A percentile compares a stretch with the other conserved stretches of the same genome.
phyloP scores from a whole-genome alignment of 1,140 invertebrate genomes.

The Drosophila persimilis region DNA sequence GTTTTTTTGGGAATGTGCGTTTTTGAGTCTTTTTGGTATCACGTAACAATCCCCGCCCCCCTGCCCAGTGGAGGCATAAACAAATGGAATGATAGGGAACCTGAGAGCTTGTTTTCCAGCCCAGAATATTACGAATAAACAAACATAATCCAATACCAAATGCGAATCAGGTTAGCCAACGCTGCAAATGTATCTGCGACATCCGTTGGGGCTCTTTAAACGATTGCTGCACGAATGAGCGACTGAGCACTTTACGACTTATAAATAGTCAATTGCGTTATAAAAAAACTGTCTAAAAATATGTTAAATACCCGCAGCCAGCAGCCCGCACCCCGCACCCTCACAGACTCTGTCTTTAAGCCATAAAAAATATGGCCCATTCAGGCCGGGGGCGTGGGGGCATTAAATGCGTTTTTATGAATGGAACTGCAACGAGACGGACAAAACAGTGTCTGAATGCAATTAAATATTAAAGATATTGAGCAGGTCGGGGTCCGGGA shows the following conservation, averaged over 20 bases:
- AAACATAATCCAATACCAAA: slow-evolving; percentile 35
- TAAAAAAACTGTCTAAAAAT: slow-evolving; percentile 63
- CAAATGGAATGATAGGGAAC: slow-evolving; percentile 27
- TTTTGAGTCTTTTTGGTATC: slow-evolving; percentile 3
- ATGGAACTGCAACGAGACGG: slow-evolving; percentile 41
- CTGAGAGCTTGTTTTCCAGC: slow-evolving; percentile 40
- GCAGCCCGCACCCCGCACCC: neutral
- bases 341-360: neutral
- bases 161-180: slow-evolving; percentile 8
- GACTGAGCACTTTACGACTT: slow-evolving; percentile 49
- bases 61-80: slow-evolving; percentile 19
- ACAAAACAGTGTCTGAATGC: slow-evolving; percentile 12
- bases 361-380: slow-evolving; percentile 50
- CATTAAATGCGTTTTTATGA: slow-evolving; percentile 54
- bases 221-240: neutral
- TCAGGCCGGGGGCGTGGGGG: neutral
- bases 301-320: slow-evolving; percentile 44
- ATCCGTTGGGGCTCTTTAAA: slow-evolving; percentile 22
- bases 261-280: slow-evolving; percentile 47
- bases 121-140: slow-evolving; percentile 4
- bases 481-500: slow-evolving; percentile 28
- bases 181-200: slow-evolving; percentile 20
- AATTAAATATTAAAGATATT: slow-evolving; percentile 33
- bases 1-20: too few relatives aligned
- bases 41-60: slow-evolving; percentile 15